A percentile compares a stretch with the other conserved stretches of the same genome.
Evolutionary conservation across 2,797 vertebrate species (phyloP).

Genomic region (Acrossocheilus fasciatus): DNA sequence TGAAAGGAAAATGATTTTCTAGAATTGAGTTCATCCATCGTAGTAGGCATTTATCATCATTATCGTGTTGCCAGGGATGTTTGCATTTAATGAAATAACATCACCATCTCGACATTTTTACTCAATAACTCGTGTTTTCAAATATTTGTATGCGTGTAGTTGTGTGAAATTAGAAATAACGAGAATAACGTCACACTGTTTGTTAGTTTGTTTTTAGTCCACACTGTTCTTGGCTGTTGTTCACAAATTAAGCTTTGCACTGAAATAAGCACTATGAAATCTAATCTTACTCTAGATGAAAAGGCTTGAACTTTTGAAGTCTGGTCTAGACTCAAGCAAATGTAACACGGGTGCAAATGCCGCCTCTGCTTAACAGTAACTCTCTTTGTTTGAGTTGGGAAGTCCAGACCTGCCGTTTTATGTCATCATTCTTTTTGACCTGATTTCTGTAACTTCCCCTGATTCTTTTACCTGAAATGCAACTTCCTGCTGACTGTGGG

Average conservation of each 20-base stretch:
- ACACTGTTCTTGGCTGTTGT: neutral
- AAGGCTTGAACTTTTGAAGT: constrained; percentile 27
- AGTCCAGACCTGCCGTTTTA: constrained; percentile 1
- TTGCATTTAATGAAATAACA: neutral
- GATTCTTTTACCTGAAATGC: constrained; percentile 25
- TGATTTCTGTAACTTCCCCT: constrained; percentile 31
- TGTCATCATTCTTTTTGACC: constrained; percentile 38
- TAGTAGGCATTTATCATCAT: neutral
- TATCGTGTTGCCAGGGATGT: neutral
- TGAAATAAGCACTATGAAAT: constrained; percentile 21
- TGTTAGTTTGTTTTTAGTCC: constrained; percentile 9
- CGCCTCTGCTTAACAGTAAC: constrained; percentile 22
- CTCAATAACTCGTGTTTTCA: neutral
- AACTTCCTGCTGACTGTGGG: constrained; percentile 46
- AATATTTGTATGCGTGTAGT: neutral
- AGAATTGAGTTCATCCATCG: neutral
- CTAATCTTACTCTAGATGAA: constrained; percentile 1
- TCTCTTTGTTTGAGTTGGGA: constrained; percentile 40
- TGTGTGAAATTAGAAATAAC: neutral
- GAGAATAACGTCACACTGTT: neutral
- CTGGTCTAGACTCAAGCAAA: constrained; percentile 1
- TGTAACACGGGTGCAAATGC: neutral
- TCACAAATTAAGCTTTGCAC: neutral
- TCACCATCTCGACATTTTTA: neutral
- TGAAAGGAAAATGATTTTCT: neutral